Percentiles rank a stretch among this genome's conserved stretches.
These are phyloP conservation scores for Arnoldichthys spilopterus DNA, from an alignment of 2,797 vertebrate species.

Conservation along the genomic window DNA sequence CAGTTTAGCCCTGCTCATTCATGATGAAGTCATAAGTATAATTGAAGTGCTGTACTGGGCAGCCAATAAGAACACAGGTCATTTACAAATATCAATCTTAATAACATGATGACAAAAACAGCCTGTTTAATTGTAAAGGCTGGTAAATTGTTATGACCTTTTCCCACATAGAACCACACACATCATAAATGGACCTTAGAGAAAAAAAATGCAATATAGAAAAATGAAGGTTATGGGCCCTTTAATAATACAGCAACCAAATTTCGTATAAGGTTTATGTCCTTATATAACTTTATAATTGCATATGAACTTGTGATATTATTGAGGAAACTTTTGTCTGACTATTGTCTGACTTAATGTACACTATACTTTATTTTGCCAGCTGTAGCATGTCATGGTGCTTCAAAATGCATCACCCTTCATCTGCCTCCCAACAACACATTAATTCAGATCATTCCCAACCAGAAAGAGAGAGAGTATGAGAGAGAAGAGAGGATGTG, in stretches of 20 bases:
- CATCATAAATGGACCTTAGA: no score
- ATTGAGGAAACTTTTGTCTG: not conserved
- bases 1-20: no score
- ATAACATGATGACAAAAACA: no score
- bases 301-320: not conserved
- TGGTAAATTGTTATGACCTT: no score
- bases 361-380: conserved; percentile 29
- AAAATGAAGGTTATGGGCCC: no score
- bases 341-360: not conserved
- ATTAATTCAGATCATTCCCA: conserved; percentile 43
- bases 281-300: not conserved
- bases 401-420: conserved; percentile 27
- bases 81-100: no score
- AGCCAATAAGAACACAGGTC: no score
- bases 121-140: no score
- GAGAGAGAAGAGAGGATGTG: conserved; percentile 35
- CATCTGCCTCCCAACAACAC: conserved; percentile 46
- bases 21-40: no score
- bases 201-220: no score
- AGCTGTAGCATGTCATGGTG: conserved; percentile 19
- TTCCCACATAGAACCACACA: no score
- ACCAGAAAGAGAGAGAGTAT: conserved; percentile 24
- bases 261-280: not conserved
- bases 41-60: no score
- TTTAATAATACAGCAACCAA: not conserved